Conservation (phyloP, 2,797 vertebrate species). For the Coranthus polyacanthus region DNA sequence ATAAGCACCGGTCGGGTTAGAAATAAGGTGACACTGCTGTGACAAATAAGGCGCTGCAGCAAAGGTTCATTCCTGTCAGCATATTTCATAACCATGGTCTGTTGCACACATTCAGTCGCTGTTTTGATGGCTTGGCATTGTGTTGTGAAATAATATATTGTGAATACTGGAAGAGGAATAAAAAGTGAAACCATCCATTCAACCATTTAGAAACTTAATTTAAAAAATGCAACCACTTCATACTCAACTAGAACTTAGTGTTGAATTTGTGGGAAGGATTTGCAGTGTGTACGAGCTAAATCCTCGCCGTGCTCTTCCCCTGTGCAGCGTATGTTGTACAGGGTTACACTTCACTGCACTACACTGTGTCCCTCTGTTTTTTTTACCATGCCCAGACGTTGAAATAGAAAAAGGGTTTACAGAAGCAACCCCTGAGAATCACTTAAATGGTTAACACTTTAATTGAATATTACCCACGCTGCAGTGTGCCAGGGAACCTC, state of each 20-base stretch:
- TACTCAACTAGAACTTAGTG: conserved; percentile 16
- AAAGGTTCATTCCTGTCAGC: conserved; percentile 56
- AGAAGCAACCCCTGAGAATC: conserved; percentile 14
- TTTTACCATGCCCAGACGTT: conserved; percentile 3
- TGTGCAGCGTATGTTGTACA: conserved; percentile 36
- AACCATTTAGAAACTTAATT: conserved; percentile 43
- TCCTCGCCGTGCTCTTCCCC: conserved; percentile 23
- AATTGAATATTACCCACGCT: conserved; percentile 35
- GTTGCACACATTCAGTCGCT: conserved; percentile 47
- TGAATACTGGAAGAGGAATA: conserved; percentile 10
- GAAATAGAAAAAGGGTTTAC: conserved; percentile 16
- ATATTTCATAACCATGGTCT: conserved; percentile 59
- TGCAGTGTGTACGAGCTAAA: conserved; percentile 40
- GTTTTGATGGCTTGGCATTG: conserved; percentile 25
- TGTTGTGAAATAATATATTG: conserved; percentile 38
- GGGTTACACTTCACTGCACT: conserved; percentile 42
- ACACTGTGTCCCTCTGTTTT: conserved; percentile 15
- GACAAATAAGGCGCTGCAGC: conserved; percentile 52
- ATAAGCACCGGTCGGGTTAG: conserved; percentile 24
- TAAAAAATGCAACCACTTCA: conserved; percentile 22
- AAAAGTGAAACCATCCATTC: conserved; percentile 22
- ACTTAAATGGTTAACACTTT: conserved; percentile 27
- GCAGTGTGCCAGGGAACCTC: neutral
- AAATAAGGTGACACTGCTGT: conserved; percentile 42
- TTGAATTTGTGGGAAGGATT: conserved; percentile 46